These are phyloP conservation scores for Willowsia nigromaculata DNA, from an alignment of 2,888 invertebrate genomes.

Conservation along the genomic window DNA sequence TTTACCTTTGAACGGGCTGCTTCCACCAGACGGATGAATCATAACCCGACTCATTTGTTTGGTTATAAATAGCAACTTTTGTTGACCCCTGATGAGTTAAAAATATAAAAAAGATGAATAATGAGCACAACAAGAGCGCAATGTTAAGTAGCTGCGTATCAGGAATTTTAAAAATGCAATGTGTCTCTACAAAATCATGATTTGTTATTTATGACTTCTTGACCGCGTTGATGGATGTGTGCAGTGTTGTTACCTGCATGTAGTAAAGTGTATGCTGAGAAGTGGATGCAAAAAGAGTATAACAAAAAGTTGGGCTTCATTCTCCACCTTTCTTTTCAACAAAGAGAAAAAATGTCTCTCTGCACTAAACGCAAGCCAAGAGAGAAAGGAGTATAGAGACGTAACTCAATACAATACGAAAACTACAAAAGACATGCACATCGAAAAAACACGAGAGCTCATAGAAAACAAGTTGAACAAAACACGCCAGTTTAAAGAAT, in stretches of 20 bases:
- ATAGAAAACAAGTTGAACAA: no score
- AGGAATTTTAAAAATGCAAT: constrained; percentile 10
- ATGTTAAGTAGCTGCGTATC: no score
- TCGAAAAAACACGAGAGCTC: background rate
- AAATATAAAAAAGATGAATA: background rate
- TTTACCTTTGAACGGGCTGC: constrained; percentile 56
- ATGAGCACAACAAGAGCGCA: no score
- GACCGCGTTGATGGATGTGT: background rate
- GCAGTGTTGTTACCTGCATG: background rate
- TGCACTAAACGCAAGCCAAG: no score
- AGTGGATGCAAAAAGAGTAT: background rate
- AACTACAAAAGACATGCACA: no score
- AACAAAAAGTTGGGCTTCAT: background rate
- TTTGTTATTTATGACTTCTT: background rate
- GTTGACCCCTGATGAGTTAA: constrained; percentile 24
- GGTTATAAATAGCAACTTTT: constrained; percentile 57
- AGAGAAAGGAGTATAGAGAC: no score
- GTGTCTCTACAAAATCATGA: background rate
- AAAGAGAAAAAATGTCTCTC: no score
- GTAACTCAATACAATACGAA: no score
- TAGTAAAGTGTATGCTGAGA: background rate
- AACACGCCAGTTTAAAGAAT: no score
- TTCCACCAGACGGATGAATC: constrained; percentile 56
- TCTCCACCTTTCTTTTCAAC: no score
- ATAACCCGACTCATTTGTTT: constrained; percentile 67